A percentile compares a stretch with the other conserved stretches of the same genome.
These are phyloP conservation scores for Hyposoter dolosus DNA, from an alignment of 2,888 invertebrate genomes.

Conservation along the genomic window DNA sequence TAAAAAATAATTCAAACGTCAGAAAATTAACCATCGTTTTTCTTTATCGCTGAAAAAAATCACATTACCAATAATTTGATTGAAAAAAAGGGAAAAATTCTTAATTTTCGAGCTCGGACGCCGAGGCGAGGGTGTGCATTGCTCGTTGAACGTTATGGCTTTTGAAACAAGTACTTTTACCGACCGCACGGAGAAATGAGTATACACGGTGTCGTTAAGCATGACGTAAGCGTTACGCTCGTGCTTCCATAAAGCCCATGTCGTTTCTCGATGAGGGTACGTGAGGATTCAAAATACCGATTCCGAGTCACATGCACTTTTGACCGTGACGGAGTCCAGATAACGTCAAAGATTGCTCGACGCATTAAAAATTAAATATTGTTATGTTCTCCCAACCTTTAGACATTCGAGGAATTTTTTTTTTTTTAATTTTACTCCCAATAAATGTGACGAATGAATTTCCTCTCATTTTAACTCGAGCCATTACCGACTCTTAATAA, in stretches of 20 bases:
- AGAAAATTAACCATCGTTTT: not conserved
- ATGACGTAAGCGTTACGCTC: conserved; percentile 66
- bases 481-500: not conserved
- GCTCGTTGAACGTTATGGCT: conserved; percentile 54
- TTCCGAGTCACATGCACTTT: not conserved
- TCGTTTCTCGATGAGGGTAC: conserved; percentile 51
- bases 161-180: conserved; percentile 53
- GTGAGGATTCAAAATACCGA: conserved; percentile 11
- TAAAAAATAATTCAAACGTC: not conserved
- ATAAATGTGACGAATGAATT: not conserved
- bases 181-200: conserved; percentile 59
- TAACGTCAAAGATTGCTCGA: conserved; percentile 10
- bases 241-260: conserved; percentile 41
- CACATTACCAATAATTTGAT: conserved; percentile 8
- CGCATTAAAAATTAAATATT: not conserved
- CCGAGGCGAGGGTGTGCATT: conserved; percentile 4
- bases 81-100: not conserved
- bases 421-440: not conserved
- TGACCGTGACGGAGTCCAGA: not conserved
- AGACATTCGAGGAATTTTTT: not conserved
- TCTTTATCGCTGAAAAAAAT: not conserved
- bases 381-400: not conserved
- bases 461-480: not conserved
- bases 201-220: conserved; percentile 68
- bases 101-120: conserved; percentile 3